Evolutionary conservation across 2,797 vertebrate species (phyloP).

Genomic region (Rhadinocentrus ornatus): DNA sequence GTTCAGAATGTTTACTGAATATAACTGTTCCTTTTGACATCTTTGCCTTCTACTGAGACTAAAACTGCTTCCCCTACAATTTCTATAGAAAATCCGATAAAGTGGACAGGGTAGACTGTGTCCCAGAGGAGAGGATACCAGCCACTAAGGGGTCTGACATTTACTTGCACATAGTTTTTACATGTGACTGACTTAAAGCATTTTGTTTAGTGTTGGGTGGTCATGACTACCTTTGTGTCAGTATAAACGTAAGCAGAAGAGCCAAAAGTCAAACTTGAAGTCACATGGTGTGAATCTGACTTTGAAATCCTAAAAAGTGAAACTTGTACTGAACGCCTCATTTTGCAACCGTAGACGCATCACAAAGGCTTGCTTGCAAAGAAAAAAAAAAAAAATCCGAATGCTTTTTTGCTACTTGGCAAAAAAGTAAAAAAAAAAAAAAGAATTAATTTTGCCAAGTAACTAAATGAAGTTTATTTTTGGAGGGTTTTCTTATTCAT

Average conservation of each 20-base stretch:
- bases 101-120: constrained; percentile 59
- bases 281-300: constrained; percentile 13
- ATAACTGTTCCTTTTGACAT: constrained; percentile 24
- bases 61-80: constrained; percentile 45
- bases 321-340: neutral
- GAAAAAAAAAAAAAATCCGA: neutral
- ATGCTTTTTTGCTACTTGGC: neutral
- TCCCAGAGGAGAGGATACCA: constrained; percentile 20
- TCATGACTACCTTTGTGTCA: constrained; percentile 24
- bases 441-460: neutral
- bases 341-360: neutral
- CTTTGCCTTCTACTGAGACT: constrained; percentile 45
- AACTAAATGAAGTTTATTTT: no score
- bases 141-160: neutral
- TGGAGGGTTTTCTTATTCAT: no score
- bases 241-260: constrained; percentile 28
- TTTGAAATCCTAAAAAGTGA: neutral
- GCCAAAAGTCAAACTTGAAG: constrained; percentile 4
- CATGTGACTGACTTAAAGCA: constrained; percentile 39
- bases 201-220: constrained; percentile 28
- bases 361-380: neutral
- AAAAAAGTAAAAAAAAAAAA: no score
- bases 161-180: neutral
- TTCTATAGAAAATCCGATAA: constrained; percentile 63
- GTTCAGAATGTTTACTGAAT: no score